Evolutionary conservation across 1,140 invertebrate genomes (phyloP).

Genomic region (Pseudachorutes palmiensis): DNA sequence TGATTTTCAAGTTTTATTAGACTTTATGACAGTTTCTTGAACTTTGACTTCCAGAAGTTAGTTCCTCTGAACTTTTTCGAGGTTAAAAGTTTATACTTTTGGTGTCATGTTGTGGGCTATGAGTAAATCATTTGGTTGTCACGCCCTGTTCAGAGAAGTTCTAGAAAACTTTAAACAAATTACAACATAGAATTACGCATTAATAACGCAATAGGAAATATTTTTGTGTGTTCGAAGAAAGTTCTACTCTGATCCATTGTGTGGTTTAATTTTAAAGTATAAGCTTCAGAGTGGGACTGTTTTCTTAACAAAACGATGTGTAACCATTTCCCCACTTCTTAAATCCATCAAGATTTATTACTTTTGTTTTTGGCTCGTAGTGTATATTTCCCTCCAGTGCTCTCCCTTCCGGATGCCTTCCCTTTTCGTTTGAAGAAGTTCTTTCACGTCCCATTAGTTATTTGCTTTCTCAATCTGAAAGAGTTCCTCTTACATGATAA

Average conservation of each 20-base stretch:
- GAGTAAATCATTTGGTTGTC: background rate
- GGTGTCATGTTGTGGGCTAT: background rate
- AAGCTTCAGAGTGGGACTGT: too few species aligned
- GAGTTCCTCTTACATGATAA: conserved; percentile 4
- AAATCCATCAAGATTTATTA: conserved; percentile 4
- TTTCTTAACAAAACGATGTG: background rate
- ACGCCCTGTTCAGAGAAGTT: background rate
- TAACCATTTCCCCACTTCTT: background rate
- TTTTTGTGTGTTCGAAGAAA: too few species aligned
- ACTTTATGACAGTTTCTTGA: background rate
- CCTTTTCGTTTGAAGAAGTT: conserved; percentile 9
- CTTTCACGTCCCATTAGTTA: conserved; percentile 13
- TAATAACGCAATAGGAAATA: too few species aligned
- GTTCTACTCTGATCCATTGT: too few species aligned
- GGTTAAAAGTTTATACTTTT: background rate
- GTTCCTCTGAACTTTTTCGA: background rate
- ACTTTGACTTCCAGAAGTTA: background rate
- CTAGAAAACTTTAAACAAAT: too few species aligned
- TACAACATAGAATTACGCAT: too few species aligned
- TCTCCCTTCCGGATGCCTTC: background rate
- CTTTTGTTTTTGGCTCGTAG: conserved; percentile 4
- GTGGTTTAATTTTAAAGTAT: too few species aligned
- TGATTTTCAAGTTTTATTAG: background rate
- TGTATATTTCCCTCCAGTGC: background rate
- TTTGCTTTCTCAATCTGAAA: conserved; percentile 10